Evolutionary conservation across 2,113 vertebrate genomes (phyloP).

Genomic region (Syngnathus scovelli): DNA sequence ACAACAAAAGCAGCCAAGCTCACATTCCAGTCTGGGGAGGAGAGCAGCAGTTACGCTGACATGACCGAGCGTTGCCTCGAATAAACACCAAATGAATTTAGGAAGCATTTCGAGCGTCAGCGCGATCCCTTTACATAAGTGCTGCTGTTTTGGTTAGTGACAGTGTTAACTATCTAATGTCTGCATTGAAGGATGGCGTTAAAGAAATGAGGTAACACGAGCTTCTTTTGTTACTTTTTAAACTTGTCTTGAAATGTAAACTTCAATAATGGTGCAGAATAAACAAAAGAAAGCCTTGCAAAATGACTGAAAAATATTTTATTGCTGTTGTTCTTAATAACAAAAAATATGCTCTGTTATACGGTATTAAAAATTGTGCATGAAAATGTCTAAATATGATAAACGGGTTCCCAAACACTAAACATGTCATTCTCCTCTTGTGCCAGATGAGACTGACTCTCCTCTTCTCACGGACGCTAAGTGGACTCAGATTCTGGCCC

Average conservation of each 20-base stretch:
- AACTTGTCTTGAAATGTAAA: neutral
- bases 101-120: slow-evolving; percentile 37
- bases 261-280: neutral
- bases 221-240: neutral
- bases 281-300: neutral
- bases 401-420: neutral
- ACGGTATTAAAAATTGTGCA: too few relatives aligned
- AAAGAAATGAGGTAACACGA: neutral
- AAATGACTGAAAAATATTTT: neutral
- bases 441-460: slow-evolving; percentile 85
- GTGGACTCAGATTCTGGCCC: slow-evolving; percentile 93
- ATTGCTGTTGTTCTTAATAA: neutral
- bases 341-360: neutral
- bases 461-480: slow-evolving; percentile 84
- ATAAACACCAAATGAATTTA: slow-evolving; percentile 26
- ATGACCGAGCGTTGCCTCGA: slow-evolving; percentile 3
- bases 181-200: neutral
- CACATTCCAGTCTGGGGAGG: slow-evolving; percentile 38
- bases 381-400: too few relatives aligned
- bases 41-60: slow-evolving; percentile 12
- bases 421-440: slow-evolving; percentile 6
- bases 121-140: slow-evolving; percentile 25
- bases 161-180: neutral
- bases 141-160: neutral
- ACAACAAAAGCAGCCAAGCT: slow-evolving; percentile 34